These are phyloP conservation scores for Sorex maritimensis DNA, from an alignment of 2,797 vertebrate genomes.

Conservation along the genomic window DNA sequence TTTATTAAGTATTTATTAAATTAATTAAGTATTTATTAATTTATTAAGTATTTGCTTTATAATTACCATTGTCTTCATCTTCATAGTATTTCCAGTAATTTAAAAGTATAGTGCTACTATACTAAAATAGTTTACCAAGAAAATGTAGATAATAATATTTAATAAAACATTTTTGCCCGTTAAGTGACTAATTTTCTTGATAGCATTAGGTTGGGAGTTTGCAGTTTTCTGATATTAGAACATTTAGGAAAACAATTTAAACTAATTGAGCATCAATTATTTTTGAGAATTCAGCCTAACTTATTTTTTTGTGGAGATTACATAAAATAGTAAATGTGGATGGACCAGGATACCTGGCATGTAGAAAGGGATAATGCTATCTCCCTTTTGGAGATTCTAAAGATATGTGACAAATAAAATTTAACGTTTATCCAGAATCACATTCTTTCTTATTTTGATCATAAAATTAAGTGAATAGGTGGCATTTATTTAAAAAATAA, in stretches of 20 bases:
- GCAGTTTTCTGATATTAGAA: not conserved
- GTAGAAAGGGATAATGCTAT: not conserved
- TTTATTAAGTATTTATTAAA: slow-evolving; percentile 23
- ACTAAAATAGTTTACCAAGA: slow-evolving; percentile 8
- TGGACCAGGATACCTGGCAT: not conserved
- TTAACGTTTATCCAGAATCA: not conserved
- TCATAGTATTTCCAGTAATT: not conserved
- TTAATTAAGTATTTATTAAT: not conserved
- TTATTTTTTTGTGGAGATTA: not conserved
- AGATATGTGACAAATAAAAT: slow-evolving; percentile 52
- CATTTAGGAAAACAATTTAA: slow-evolving; percentile 53
- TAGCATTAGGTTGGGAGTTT: not conserved
- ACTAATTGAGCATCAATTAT: not conserved
- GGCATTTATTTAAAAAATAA: slow-evolving; percentile 11
- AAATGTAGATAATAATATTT: slow-evolving; percentile 39
- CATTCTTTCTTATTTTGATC: not conserved
- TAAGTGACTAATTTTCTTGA: slow-evolving; percentile 24
- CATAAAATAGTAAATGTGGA: not conserved
- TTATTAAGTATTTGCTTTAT: slow-evolving; percentile 13
- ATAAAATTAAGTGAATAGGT: slow-evolving; percentile 36
- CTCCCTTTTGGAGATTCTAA: slow-evolving; percentile 36
- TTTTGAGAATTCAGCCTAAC: not conserved
- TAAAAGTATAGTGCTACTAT: not conserved
- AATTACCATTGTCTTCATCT: not conserved
- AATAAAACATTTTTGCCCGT: slow-evolving; percentile 50